Base-by-base conservation (phyloP, 92 coral and sea anemone genomes). In the Plumapathes pennacea region DNA sequence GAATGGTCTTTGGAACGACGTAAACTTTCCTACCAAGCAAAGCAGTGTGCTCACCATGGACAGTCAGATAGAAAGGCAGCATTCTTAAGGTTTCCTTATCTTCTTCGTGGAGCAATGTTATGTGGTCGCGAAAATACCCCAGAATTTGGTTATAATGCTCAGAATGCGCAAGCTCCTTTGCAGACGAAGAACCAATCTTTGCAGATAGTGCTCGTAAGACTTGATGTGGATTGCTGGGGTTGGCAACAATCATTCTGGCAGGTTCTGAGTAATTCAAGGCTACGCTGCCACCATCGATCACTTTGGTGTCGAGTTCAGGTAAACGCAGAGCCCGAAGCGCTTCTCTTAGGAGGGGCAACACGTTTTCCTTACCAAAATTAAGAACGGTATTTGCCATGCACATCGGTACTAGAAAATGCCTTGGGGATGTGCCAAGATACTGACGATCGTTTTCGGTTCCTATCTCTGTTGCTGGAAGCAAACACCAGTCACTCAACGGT, bases 341-440 rank as follows among this genome's bases (percentile, higher is more conserved):
- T 0, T 68, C 77, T 14, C 25, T 62, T 27, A 10, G 38, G 4
- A 64, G 32, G 4, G 2, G 42, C 4, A 18, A 19, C 1, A 10
- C 27, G 11, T 4, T 3, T 2, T 0, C 20, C 3, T 47, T 27
- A 15, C n/a, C 1, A 2, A 64, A 60, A 32, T 54, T 57, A 20
- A 86, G 37, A 3, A 71, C 78, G 2, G 95, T 39, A 20, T 71
- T 39, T 30, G 89, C 88, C 45, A 54, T 33, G 0, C 26, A 29
- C n/a, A 76, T 7, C 0, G 95, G 89, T 11, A 66, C 74, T 1
- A 86, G 71, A 12, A 40, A 53, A 49, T 81, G 85, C 10, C 62
- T 29, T 0, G 33, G 5, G 13, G 2, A 31, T 4, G 20, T 37
- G n/a, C n/a, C n/a, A n/a, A n/a, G n/a, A n/a, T n/a, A n/a, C n/a